phyloP scores from a whole-genome alignment of 2,113 vertebrate genomes.

The Bostrychus sinensis region DNA sequence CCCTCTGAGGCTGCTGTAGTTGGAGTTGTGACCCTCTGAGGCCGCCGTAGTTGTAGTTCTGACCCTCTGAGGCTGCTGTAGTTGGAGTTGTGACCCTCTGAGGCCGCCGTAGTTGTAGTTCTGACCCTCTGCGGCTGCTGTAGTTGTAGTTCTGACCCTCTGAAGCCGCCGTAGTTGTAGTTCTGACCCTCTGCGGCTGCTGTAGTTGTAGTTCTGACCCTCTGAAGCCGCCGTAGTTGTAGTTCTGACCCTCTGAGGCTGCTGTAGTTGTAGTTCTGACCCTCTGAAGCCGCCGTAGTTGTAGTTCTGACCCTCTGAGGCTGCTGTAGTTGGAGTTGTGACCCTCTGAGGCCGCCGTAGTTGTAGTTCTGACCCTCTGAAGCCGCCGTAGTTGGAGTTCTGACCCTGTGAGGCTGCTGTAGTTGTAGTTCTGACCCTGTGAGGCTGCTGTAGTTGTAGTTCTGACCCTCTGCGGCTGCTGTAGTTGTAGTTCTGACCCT shows the following conservation, averaged over 20 bases:
- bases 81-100: not conserved
- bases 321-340: not conserved
- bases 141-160: not conserved
- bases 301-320: too few relatives aligned
- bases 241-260: not conserved
- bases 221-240: too few relatives aligned
- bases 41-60: too few relatives aligned
- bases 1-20: too few relatives aligned
- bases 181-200: not conserved
- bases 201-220: not conserved
- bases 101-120: too few relatives aligned
- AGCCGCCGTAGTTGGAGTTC: too few relatives aligned
- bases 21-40: too few relatives aligned
- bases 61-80: not conserved
- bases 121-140: not conserved
- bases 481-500: not conserved
- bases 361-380: not conserved
- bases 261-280: not conserved
- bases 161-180: too few relatives aligned
- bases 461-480: not conserved
- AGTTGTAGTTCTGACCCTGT: not conserved
- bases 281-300: too few relatives aligned
- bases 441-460: too few relatives aligned
- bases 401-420: too few relatives aligned
- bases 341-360: too few relatives aligned